Evolutionary conservation across 2,797 vertebrate genomes (phyloP).

Genomic region (Hippoglossus hippoglossus): DNA sequence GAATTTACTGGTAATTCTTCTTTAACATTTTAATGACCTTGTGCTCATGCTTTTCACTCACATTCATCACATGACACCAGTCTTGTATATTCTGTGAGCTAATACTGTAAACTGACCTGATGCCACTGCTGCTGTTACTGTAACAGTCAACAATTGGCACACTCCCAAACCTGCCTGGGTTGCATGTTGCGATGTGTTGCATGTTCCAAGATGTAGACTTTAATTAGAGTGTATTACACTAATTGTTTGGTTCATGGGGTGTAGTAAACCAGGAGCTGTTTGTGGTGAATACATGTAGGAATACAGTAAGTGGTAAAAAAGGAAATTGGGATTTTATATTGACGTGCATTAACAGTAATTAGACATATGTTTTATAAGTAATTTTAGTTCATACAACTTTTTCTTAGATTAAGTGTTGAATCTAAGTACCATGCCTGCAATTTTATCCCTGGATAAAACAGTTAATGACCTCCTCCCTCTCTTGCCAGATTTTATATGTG

Average conservation of each 20-base stretch:
- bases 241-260: constrained; percentile 6
- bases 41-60: background rate
- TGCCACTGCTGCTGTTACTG: background rate
- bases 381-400: too few relatives aligned
- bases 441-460: background rate
- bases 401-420: too few relatives aligned
- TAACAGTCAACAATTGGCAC: constrained; percentile 13
- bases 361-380: background rate
- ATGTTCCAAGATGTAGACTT: constrained; percentile 12
- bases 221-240: constrained; percentile 4
- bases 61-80: background rate
- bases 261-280: background rate
- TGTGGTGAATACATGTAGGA: background rate
- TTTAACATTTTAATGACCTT: background rate
- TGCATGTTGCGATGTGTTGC: background rate
- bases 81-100: background rate
- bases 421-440: too few relatives aligned
- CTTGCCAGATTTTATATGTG: constrained; percentile 24
- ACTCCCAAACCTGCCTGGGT: constrained; percentile 5
- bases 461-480: constrained; percentile 32
- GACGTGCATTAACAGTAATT: background rate
- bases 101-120: constrained; percentile 5
- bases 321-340: background rate
- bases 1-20: background rate
- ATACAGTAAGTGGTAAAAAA: background rate